A percentile compares a stretch with the other conserved stretches of the same genome.
These are phyloP conservation scores for Heliconius sara DNA, from an alignment of 2,888 invertebrate genomes.

Conservation along the genomic window DNA sequence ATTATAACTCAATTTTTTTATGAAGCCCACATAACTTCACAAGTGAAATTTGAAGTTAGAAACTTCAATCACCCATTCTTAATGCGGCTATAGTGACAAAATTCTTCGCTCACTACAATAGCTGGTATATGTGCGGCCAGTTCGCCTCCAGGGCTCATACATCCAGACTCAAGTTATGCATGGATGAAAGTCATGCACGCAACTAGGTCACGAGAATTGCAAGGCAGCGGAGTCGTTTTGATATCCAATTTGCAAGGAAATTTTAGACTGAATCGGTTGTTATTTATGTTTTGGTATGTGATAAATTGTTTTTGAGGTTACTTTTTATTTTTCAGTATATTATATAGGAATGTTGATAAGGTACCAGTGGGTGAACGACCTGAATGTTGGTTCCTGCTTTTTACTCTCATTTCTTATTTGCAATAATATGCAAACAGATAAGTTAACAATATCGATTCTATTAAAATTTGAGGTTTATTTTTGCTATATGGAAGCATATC, in stretches of 20 bases:
- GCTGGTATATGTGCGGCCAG: background rate
- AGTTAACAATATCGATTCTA: background rate
- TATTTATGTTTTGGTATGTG: background rate
- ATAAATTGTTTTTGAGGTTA: background rate
- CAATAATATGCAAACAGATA: background rate
- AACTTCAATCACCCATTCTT: background rate
- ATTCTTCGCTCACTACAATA: background rate
- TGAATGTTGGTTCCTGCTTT: too few relatives aligned
- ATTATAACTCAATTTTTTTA: too few relatives aligned
- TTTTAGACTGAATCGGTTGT: background rate
- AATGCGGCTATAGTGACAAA: background rate
- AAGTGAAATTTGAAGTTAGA: background rate
- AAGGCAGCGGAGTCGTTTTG: slow-evolving; percentile 7
- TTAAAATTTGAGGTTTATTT: background rate
- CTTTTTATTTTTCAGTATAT: background rate
- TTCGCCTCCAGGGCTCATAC: slow-evolving; percentile 16
- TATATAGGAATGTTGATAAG: too few relatives aligned
- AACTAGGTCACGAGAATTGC: slow-evolving; percentile 21
- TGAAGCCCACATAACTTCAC: too few relatives aligned
- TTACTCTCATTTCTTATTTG: too few relatives aligned
- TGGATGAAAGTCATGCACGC: slow-evolving; percentile 7
- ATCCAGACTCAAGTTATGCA: slow-evolving; percentile 30
- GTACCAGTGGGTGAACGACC: too few relatives aligned
- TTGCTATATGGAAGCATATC: background rate
- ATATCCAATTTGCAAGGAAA: background rate